These are phyloP conservation scores for Caenorhabditis sulstoni DNA, from an alignment of 2,888 invertebrate genomes.

Conservation along the genomic window DNA sequence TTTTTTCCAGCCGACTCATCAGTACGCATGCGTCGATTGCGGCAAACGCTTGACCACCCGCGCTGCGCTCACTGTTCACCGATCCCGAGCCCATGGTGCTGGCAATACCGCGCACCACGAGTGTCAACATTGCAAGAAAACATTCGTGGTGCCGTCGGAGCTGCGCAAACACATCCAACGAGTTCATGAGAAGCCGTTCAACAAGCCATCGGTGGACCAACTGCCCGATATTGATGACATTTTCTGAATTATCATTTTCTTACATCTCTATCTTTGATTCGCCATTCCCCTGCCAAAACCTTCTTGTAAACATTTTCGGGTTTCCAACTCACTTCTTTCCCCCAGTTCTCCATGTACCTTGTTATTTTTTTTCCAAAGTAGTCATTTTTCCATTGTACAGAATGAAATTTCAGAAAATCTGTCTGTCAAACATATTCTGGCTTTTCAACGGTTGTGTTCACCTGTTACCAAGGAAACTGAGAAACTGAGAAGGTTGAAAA, in stretches of 20 bases:
- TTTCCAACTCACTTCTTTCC: no score
- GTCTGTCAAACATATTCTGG: no score
- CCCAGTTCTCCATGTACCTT: no score
- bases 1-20: slow-evolving; percentile 61
- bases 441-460: no score
- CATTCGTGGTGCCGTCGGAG: slow-evolving; percentile 51
- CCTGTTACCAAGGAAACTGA: no score
- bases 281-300: background rate
- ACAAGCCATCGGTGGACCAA: background rate
- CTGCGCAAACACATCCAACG: slow-evolving; percentile 57
- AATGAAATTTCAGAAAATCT: no score
- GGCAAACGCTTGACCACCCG: slow-evolving; percentile 63
- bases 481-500: no score
- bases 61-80: slow-evolving; percentile 54
- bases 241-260: slow-evolving; percentile 3
- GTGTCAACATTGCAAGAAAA: slow-evolving; percentile 56
- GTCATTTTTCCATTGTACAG: no score
- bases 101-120: slow-evolving; percentile 18
- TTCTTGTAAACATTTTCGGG: no score
- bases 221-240: slow-evolving; percentile 26
- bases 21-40: slow-evolving; percentile 61
- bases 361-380: no score
- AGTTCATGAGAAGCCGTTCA: slow-evolving; percentile 16
- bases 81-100: slow-evolving; percentile 49
- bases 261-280: background rate